Conservation (phyloP, 2,797 vertebrate genomes). For the Paratrypauchen microcephalus region DNA sequence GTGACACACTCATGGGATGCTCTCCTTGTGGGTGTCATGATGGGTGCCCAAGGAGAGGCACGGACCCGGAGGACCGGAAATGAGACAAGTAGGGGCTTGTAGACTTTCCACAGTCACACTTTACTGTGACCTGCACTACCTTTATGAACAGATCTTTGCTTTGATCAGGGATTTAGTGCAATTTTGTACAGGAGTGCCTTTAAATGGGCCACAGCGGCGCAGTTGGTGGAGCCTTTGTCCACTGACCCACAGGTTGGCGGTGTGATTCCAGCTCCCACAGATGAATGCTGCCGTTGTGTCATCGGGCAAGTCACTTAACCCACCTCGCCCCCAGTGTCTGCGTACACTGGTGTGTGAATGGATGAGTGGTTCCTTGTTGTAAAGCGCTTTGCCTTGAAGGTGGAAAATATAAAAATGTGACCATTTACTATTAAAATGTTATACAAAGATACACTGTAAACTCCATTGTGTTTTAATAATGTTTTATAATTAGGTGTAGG, state of each 20-base stretch:
- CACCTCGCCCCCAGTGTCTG: no score
- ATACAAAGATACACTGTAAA: background rate
- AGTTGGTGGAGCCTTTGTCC: no score
- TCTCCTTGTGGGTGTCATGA: constrained; percentile 12
- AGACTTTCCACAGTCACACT: background rate
- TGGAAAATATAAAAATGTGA: no score
- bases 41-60: background rate
- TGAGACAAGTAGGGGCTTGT: constrained; percentile 5
- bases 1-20: constrained; percentile 30
- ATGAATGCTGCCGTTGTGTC: no score
- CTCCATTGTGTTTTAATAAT: background rate
- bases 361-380: no score
- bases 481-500: background rate
- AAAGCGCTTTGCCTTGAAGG: no score
- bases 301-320: no score
- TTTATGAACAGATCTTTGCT: background rate
- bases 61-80: constrained; percentile 3
- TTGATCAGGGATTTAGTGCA: no score
- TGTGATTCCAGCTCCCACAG: no score
- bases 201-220: no score
- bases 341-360: no score
- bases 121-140: background rate
- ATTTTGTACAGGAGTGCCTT: background rate
- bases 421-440: background rate
- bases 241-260: no score